Evolutionary conservation across 2,888 invertebrate genomes (phyloP).

Genomic region (Meloe dianella): DNA sequence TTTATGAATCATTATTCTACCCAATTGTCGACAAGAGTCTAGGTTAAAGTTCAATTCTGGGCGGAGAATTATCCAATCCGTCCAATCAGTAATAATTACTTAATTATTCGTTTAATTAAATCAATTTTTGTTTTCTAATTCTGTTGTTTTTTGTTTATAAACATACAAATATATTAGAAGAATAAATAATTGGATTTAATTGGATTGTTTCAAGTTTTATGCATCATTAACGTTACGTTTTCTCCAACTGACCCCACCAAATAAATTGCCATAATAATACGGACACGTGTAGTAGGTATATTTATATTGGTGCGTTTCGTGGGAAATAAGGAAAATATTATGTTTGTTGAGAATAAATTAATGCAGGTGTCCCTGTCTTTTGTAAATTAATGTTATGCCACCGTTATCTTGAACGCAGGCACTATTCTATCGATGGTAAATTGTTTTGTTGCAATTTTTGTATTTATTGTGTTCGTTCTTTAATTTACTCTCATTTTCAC

Average conservation of each 20-base stretch:
- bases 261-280: not conserved
- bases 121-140: too few relatives aligned
- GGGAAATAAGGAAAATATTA: conserved; percentile 15
- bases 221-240: conserved; percentile 32
- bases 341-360: conserved; percentile 4
- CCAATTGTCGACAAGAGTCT: conserved; percentile 37
- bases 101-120: not conserved
- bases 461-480: not conserved
- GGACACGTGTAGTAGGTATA: not conserved
- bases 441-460: not conserved
- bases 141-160: not conserved
- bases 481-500: conserved; percentile 4
- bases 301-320: not conserved
- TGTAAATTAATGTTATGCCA: not conserved
- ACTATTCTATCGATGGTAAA: not conserved
- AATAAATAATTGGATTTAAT: not conserved
- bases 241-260: not conserved
- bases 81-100: conserved; percentile 8
- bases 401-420: not conserved
- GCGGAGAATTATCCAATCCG: conserved; percentile 35
- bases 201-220: conserved; percentile 29
- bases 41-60: conserved; percentile 42
- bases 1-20: conserved; percentile 34
- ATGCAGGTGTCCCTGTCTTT: conserved; percentile 3
- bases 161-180: not conserved